Evolutionary conservation across 2,797 vertebrate genomes (phyloP).

Genomic region (Falco concolor): DNA sequence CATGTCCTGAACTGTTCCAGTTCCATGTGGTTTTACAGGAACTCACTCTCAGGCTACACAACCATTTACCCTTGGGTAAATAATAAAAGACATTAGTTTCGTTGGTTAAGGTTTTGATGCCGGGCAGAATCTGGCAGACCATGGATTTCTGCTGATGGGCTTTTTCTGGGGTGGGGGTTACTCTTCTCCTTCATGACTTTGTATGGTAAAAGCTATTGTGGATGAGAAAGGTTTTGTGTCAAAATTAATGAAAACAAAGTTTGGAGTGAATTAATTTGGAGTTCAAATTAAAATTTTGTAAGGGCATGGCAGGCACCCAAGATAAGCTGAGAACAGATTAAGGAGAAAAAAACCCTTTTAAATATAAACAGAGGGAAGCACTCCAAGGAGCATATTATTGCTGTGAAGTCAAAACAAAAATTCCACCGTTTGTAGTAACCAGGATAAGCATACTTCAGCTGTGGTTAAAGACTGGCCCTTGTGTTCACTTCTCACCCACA

Average conservation of each 20-base stretch:
- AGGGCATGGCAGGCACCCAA: slow-evolving; percentile 19
- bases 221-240: slow-evolving; percentile 9
- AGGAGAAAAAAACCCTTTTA: not conserved
- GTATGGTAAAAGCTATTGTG: not conserved
- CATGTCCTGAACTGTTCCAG: not conserved
- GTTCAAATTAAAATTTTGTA: slow-evolving; percentile 18
- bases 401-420: not conserved
- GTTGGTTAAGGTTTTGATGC: not conserved
- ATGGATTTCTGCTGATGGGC: not conserved
- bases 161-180: not conserved
- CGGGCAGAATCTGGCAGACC: not conserved
- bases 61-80: not conserved
- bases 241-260: slow-evolving; percentile 17
- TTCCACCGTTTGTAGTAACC: not conserved
- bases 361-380: slow-evolving; percentile 30
- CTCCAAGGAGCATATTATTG: slow-evolving; percentile 5
- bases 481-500: not conserved
- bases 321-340: slow-evolving; percentile 40
- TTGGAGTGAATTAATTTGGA: slow-evolving; percentile 8
- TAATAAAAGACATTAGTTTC: not conserved
- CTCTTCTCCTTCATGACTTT: not conserved
- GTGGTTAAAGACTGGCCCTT: not conserved
- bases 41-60: not conserved
- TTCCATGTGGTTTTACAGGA: not conserved
- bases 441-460: not conserved